Evolutionary conservation across 2,888 invertebrate species (phyloP), one percentile per base, ranked within the genome.

Genomic region (Miltochrista miniata): DNA sequence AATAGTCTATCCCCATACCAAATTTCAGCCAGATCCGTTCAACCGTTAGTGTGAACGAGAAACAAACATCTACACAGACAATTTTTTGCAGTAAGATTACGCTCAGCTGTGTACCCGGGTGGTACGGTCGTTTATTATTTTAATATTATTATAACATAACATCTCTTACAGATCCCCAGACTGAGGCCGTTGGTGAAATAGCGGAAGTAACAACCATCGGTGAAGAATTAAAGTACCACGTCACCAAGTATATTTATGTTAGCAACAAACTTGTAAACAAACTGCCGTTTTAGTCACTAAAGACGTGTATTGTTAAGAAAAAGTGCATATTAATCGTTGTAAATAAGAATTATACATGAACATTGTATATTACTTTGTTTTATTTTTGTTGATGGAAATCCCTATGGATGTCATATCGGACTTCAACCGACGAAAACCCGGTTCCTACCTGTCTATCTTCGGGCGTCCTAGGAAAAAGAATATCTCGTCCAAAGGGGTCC

Each of bases 161-260:
- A 29, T 50, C 13, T 14, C 24, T 38, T 38, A 29, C 75, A 90
- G 90, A 90, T 54, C 83, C 87, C 0, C 64, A 77, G 7, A 61
- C 74, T 0, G 89, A 90, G 34, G 88, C 88, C 7, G 74, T 76
- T 0, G 84, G 88, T 37, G 87, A 88, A 7, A 74, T 77, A 0
- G 85, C 77, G 2, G 90, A 90, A 66, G 74, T 80, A 3, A 90
- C 88, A 7, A 80, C 83, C 0, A 46, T 83, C 0, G 83, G 72
- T 0, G 87, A 85, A 59, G 89, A 89, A 45, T 44, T 90, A 0
- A 87, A 85, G 45, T 90, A 87, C 40, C 78, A 90, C 46, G 64
- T 61, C 29, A 89, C 89, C 0, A 90, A 85, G 68, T 90, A 88
- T 52, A 77, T 70, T 0, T 82, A 66, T 54, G 56, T 90, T 13